Evolutionary conservation across 2,113 vertebrate genomes (phyloP).

Genomic region (Brachyhypopomus occidentalis): DNA sequence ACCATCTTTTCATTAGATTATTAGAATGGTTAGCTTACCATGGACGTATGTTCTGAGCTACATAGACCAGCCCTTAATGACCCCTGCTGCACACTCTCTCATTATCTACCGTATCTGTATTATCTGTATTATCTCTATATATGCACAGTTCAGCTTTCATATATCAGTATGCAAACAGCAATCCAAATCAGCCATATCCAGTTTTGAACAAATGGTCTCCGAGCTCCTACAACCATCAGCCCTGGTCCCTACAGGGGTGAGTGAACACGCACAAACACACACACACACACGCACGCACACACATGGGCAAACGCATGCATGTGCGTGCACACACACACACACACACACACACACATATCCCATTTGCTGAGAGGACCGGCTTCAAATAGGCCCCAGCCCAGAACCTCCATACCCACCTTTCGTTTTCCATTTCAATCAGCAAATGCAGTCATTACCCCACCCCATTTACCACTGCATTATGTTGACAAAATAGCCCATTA

Average conservation of each 20-base stretch:
- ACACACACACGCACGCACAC: not conserved
- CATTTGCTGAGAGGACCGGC: slow-evolving; percentile 43
- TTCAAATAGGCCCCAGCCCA: slow-evolving; percentile 53
- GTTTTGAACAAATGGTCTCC: slow-evolving; percentile 34
- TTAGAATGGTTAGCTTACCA: too few relatives aligned
- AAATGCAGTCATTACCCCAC: slow-evolving; percentile 69
- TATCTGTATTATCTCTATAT: too few relatives aligned
- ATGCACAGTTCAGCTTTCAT: not conserved
- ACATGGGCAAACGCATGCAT: not conserved
- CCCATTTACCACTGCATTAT: slow-evolving; percentile 74
- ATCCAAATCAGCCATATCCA: slow-evolving; percentile 32
- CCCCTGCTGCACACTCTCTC: too few relatives aligned
- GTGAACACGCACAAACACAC: slow-evolving; percentile 21
- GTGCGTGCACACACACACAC: not conserved
- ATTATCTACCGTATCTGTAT: too few relatives aligned
- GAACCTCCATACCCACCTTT: slow-evolving; percentile 54
- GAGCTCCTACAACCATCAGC: not conserved
- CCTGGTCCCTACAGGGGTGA: slow-evolving; percentile 32
- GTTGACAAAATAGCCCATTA: slow-evolving; percentile 71
- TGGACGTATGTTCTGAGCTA: too few relatives aligned
- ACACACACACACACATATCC: not conserved
- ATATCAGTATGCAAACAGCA: slow-evolving; percentile 1
- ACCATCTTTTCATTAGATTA: too few relatives aligned
- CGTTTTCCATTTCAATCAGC: slow-evolving; percentile 66
- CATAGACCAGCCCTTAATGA: too few relatives aligned